phyloP scores from a whole-genome alignment of 1,140 invertebrate genomes.

The Chlorops oryzae region DNA sequence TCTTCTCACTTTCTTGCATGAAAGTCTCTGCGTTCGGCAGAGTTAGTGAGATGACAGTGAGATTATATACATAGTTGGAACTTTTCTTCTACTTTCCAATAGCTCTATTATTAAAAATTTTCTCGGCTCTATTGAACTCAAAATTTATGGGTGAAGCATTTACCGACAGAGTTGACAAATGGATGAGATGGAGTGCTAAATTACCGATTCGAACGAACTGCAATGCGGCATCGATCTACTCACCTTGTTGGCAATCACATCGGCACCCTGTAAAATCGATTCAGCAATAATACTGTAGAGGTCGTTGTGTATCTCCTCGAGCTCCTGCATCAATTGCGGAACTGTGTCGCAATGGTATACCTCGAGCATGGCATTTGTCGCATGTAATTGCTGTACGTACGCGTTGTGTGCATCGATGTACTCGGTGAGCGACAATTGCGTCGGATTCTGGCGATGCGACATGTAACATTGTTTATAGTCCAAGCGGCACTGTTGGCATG shows the following conservation, averaged over 20 bases:
- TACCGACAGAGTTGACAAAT: too few species aligned
- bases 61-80: too few species aligned
- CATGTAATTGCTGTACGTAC: constrained; percentile 86
- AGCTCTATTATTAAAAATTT: too few species aligned
- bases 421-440: constrained; percentile 61
- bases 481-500: constrained; percentile 70
- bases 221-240: too few species aligned
- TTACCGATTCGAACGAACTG: too few species aligned
- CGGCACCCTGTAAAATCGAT: constrained; percentile 71
- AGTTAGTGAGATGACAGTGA: too few species aligned
- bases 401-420: constrained; percentile 90
- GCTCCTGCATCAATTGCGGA: constrained; percentile 73
- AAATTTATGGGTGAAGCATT: too few species aligned
- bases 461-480: constrained; percentile 82
- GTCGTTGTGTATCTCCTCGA: constrained; percentile 81
- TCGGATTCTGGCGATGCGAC: constrained; percentile 61
- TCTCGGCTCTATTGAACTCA: too few species aligned
- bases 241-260: constrained; percentile 75
- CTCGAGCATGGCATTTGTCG: constrained; percentile 82
- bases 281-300: constrained; percentile 73
- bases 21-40: too few species aligned
- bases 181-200: too few species aligned
- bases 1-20: too few species aligned
- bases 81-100: too few species aligned
- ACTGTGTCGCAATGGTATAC: constrained; percentile 65